Evolutionary conservation across 2,113 vertebrate species (phyloP).

Genomic region (Murina feae): DNA sequence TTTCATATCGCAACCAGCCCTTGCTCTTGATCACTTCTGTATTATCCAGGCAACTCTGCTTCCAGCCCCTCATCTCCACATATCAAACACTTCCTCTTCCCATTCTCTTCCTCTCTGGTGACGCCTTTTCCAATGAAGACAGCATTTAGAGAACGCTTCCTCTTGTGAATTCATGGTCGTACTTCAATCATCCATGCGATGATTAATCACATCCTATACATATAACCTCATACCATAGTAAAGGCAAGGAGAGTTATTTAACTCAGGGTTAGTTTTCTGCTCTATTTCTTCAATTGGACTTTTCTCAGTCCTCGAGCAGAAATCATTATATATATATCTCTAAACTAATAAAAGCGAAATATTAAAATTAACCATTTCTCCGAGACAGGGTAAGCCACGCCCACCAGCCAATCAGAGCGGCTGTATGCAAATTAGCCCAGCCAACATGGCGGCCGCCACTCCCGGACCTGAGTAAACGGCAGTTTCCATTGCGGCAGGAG

Average conservation of each 20-base stretch:
- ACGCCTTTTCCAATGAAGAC: background rate
- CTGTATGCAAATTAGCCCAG: too few species aligned
- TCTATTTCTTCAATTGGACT: background rate
- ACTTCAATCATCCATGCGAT: background rate
- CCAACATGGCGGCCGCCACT: too few species aligned
- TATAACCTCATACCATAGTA: background rate
- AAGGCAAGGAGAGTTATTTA: background rate
- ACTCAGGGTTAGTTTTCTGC: background rate
- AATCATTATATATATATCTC: too few species aligned
- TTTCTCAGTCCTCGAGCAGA: conserved; percentile 1
- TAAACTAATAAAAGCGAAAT: too few species aligned
- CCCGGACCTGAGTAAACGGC: too few species aligned
- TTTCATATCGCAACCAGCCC: background rate
- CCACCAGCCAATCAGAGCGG: too few species aligned
- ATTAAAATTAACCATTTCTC: too few species aligned
- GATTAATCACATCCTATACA: background rate
- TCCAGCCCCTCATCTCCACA: background rate
- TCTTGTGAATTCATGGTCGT: background rate
- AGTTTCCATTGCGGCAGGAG: too few species aligned
- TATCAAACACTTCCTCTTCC: background rate
- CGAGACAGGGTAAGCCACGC: too few species aligned
- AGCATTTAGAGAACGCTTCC: background rate
- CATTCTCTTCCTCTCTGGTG: background rate
- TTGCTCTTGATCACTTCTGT: background rate
- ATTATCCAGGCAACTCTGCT: background rate